Conservation (phyloP, 2,888 invertebrate genomes). For the Saturnia japonica region DNA sequence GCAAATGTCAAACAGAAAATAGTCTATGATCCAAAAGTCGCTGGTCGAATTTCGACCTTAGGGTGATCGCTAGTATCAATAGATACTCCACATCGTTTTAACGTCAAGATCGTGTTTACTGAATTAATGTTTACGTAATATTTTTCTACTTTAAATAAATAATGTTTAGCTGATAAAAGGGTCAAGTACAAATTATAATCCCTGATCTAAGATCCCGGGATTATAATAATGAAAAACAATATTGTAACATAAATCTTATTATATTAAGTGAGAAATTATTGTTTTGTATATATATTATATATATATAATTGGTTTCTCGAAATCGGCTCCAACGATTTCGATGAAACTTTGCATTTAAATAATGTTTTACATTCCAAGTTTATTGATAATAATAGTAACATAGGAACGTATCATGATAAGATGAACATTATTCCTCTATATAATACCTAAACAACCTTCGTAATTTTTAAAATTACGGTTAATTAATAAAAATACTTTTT, state of each 20-base stretch:
- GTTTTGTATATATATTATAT: too few relatives aligned
- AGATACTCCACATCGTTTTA: background rate
- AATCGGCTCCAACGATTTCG: too few relatives aligned
- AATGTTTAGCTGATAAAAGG: conserved; percentile 4
- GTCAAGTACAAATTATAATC: conserved; percentile 9
- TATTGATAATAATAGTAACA: background rate
- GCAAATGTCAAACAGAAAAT: too few relatives aligned
- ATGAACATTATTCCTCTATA: background rate
- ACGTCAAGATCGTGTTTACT: background rate
- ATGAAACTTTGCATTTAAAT: too few relatives aligned
- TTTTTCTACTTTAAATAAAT: conserved; percentile 10
- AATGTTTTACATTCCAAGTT: too few relatives aligned
- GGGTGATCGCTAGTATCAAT: too few relatives aligned
- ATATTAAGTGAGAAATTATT: too few relatives aligned
- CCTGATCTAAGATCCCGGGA: conserved; percentile 4
- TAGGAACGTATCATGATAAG: background rate
- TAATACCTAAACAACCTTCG: background rate
- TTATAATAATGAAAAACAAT: conserved; percentile 11
- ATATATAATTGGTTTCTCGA: too few relatives aligned
- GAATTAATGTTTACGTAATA: conserved; percentile 5
- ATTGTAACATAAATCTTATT: background rate
- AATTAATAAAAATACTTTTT: too few relatives aligned
- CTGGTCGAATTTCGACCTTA: too few relatives aligned
- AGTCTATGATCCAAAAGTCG: too few relatives aligned
- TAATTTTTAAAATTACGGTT: background rate